Evolutionary conservation across 2,113 vertebrate genomes (phyloP).

Genomic region (Sylvia atricapilla): DNA sequence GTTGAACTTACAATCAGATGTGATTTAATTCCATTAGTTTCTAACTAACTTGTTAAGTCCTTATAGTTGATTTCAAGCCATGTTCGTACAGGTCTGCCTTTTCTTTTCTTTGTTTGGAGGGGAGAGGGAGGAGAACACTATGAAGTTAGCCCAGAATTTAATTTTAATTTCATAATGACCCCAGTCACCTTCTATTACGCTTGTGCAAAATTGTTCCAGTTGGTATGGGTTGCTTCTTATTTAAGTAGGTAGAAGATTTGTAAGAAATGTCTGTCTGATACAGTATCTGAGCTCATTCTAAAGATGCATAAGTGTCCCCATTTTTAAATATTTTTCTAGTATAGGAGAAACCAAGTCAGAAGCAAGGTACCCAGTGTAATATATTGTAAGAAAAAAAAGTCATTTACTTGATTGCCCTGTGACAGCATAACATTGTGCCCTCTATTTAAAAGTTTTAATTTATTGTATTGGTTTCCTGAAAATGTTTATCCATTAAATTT

Average conservation of each 20-base stretch:
- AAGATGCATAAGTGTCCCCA: slow-evolving; percentile 2
- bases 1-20: slow-evolving; percentile 49
- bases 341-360: slow-evolving; percentile 40
- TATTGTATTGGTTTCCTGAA: slow-evolving; percentile 61
- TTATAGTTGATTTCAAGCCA: slow-evolving; percentile 48
- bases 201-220: slow-evolving; percentile 40
- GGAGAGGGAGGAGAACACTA: slow-evolving; percentile 1
- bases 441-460: slow-evolving; percentile 65
- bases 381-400: slow-evolving; percentile 44
- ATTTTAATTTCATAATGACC: neutral
- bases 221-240: slow-evolving; percentile 36
- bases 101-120: neutral
- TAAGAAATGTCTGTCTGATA: slow-evolving; percentile 53
- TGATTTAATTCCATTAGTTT: slow-evolving; percentile 48
- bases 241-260: slow-evolving; percentile 53
- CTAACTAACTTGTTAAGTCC: slow-evolving; percentile 26
- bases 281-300: slow-evolving; percentile 65
- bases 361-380: slow-evolving; percentile 43
- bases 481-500: slow-evolving; percentile 50
- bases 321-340: slow-evolving; percentile 33
- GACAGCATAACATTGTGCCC: slow-evolving; percentile 44
- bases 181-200: slow-evolving; percentile 18
- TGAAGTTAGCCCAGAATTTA: slow-evolving; percentile 23
- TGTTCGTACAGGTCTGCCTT: slow-evolving; percentile 52
- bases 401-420: slow-evolving; percentile 46